Evolutionary conservation across 2,797 vertebrate species (phyloP).

Genomic region (Gadopsis marmoratus): DNA sequence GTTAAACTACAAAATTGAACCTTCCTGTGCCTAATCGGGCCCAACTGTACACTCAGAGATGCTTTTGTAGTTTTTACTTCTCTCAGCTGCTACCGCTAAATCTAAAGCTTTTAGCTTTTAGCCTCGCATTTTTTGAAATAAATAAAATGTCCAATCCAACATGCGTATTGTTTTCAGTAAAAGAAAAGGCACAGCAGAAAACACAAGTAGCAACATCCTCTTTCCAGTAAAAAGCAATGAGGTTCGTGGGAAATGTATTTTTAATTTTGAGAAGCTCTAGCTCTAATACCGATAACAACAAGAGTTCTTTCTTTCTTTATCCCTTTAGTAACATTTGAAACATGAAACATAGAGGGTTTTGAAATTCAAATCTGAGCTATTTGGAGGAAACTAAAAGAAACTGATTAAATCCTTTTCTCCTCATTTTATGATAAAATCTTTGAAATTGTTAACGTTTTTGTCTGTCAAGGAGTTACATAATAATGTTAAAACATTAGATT

Average conservation of each 20-base stretch:
- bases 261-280: too few relatives aligned
- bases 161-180: not conserved
- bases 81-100: not conserved
- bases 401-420: not conserved
- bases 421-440: not conserved
- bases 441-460: not conserved
- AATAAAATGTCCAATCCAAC: not conserved
- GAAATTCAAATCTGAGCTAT: not conserved
- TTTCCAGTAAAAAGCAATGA: not conserved
- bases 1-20: constrained; percentile 19
- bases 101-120: not conserved
- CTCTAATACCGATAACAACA: not conserved
- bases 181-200: not conserved
- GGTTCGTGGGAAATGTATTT: not conserved
- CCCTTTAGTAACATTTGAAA: not conserved
- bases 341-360: not conserved
- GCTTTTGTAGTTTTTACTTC: not conserved
- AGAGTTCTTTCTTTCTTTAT: not conserved
- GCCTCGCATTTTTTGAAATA: not conserved
- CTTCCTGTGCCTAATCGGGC: not conserved
- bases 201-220: not conserved
- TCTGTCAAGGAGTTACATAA: not conserved
- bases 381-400: too few relatives aligned
- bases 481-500: not conserved
- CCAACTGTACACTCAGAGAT: not conserved